These are phyloP conservation scores for Engystomops pustulosus DNA, from an alignment of 2,113 vertebrate genomes.

Conservation along the genomic window DNA sequence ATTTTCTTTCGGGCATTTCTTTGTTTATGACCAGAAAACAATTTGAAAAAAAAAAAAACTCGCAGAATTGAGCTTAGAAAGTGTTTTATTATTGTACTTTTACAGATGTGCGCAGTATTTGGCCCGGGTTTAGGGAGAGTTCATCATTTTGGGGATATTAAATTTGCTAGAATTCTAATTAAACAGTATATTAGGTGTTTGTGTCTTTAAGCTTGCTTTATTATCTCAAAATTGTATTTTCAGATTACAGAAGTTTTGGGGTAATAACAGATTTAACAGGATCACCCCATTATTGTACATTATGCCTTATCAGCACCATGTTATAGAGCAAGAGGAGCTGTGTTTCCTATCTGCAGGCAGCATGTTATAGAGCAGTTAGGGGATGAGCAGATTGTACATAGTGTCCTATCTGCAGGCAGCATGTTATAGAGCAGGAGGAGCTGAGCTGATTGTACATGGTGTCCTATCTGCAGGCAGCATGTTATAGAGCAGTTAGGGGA, in stretches of 20 bases:
- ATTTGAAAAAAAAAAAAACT: conserved; percentile 2
- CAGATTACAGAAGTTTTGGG: neutral
- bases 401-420: too few relatives aligned
- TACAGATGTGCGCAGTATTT: neutral
- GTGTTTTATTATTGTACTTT: neutral
- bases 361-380: too few relatives aligned
- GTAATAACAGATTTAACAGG: neutral
- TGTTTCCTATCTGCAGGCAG: too few relatives aligned
- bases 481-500: too few relatives aligned
- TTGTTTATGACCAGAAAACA: conserved; percentile 46
- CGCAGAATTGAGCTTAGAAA: conserved; percentile 5
- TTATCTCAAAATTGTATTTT: neutral
- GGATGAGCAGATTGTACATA: too few relatives aligned
- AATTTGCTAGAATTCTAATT: neutral
- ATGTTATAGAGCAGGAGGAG: too few relatives aligned
- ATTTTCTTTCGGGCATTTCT: conserved; percentile 34
- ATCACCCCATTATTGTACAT: too few relatives aligned
- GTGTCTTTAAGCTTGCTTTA: neutral
- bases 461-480: too few relatives aligned
- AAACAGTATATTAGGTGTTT: neutral
- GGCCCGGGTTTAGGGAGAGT: neutral
- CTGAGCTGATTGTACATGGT: too few relatives aligned
- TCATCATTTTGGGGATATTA: neutral
- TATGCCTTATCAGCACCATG: too few relatives aligned
- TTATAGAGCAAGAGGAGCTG: too few relatives aligned